phyloP scores from a whole-genome alignment of 35 echinoderm and acorn worm genomes.

The Heliocidaris tuberculata region DNA sequence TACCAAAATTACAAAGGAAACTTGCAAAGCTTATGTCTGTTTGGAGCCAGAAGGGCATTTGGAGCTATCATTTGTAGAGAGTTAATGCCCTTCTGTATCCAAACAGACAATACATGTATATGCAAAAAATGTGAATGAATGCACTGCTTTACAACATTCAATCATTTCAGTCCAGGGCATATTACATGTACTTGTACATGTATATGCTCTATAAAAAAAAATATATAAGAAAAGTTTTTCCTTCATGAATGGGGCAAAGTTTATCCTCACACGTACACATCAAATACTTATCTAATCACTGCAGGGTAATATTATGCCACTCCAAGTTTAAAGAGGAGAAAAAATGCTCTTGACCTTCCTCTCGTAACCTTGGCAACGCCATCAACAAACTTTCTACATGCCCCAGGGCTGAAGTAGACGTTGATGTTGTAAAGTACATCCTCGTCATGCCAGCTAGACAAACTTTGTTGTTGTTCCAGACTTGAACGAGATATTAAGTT shows the following conservation, averaged over 20 bases:
- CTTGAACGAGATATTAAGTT: background rate
- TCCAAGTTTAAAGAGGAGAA: background rate
- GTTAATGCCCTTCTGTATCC: too few species aligned
- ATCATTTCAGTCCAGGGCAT: too few species aligned
- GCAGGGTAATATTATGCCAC: background rate
- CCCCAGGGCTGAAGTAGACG: background rate
- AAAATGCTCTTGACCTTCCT: conserved; percentile 13
- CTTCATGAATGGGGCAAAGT: background rate
- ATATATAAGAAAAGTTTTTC: background rate
- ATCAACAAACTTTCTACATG: background rate
- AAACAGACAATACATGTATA: too few species aligned
- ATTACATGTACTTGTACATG: too few species aligned
- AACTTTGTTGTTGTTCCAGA: background rate
- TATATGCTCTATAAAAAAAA: too few species aligned
- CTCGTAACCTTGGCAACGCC: background rate
- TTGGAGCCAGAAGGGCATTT: too few species aligned
- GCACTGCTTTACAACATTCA: too few species aligned
- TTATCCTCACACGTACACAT: background rate
- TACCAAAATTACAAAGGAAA: too few species aligned
- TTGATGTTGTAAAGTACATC: background rate
- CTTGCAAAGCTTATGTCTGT: too few species aligned
- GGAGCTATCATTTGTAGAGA: too few species aligned
- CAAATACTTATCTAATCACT: background rate
- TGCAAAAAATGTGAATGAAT: too few species aligned
- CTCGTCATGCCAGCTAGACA: background rate